Percentiles rank a stretch among this genome's conserved stretches.
Evolutionary conservation across 1,140 invertebrate genomes (phyloP).

Genomic region (Diprion similis): DNA sequence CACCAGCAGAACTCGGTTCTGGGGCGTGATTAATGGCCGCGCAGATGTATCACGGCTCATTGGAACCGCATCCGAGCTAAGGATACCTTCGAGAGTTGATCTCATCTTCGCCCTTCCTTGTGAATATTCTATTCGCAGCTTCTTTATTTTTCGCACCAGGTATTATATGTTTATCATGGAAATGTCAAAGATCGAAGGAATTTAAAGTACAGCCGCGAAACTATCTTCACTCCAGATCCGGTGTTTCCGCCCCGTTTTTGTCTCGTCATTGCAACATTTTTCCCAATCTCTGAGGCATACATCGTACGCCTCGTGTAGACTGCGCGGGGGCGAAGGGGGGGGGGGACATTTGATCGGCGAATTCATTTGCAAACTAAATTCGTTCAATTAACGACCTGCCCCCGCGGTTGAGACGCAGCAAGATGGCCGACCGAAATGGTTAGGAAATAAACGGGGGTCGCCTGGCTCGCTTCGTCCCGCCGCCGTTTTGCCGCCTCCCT

Average conservation of each 20-base stretch:
- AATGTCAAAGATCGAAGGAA: too few relatives aligned
- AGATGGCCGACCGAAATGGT: neutral
- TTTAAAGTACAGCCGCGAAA: too few relatives aligned
- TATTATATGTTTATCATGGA: too few relatives aligned
- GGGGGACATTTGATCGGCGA: neutral
- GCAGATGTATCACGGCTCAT: slow-evolving; percentile 13
- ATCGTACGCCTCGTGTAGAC: too few relatives aligned
- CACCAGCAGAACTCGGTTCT: neutral
- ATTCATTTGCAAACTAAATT: neutral
- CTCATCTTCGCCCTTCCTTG: too few relatives aligned
- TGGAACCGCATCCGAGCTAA: slow-evolving; percentile 8
- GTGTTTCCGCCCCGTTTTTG: too few relatives aligned
- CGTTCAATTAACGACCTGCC: neutral
- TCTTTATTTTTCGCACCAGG: too few relatives aligned
- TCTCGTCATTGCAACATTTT: too few relatives aligned
- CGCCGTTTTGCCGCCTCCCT: neutral
- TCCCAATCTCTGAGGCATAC: too few relatives aligned
- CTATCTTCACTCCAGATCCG: too few relatives aligned
- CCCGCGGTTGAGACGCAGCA: neutral
- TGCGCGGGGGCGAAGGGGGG: too few relatives aligned
- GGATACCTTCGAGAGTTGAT: neutral
- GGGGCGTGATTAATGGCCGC: slow-evolving; percentile 9
- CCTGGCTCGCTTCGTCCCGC: neutral
- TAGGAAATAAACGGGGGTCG: neutral
- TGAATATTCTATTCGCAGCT: too few relatives aligned